Conservation (phyloP, 2,888 invertebrate genomes). For the Saturnia japonica region DNA sequence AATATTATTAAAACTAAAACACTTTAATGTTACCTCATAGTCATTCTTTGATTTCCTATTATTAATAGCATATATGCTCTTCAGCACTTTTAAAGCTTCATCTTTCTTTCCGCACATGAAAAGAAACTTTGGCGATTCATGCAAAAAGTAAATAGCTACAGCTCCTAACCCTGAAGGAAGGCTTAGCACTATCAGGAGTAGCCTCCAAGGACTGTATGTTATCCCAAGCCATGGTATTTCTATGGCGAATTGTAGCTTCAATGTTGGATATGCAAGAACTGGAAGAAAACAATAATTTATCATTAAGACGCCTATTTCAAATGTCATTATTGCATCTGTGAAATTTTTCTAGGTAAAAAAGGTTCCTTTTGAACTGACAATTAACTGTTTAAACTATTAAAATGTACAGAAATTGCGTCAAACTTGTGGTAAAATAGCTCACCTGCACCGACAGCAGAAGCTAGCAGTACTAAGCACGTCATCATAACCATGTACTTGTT, state of each 20-base stretch:
- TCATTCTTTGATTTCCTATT: slow-evolving; percentile 48
- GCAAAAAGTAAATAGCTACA: slow-evolving; percentile 81
- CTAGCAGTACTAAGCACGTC: slow-evolving; percentile 67
- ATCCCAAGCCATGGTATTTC: slow-evolving; percentile 73
- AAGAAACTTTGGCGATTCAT: slow-evolving; percentile 91
- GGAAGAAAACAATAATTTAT: slow-evolving; percentile 34
- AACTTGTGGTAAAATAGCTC: slow-evolving; percentile 27
- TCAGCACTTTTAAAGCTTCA: slow-evolving; percentile 80
- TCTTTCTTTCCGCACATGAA: slow-evolving; percentile 83
- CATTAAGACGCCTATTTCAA: neutral
- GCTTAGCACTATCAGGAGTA: slow-evolving; percentile 82
- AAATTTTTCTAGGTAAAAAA: too few relatives aligned
- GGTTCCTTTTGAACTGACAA: too few relatives aligned
- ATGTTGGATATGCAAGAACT: slow-evolving; percentile 86
- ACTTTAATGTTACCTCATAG: slow-evolving; percentile 50
- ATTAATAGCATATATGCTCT: slow-evolving; percentile 61
- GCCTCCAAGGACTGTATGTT: slow-evolving; percentile 87
- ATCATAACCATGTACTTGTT: slow-evolving; percentile 74
- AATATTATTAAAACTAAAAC: neutral
- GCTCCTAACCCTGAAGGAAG: slow-evolving; percentile 79
- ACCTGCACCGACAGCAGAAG: slow-evolving; percentile 68
- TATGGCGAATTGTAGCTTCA: slow-evolving; percentile 78
- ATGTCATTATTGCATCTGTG: neutral
- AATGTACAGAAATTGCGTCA: too few relatives aligned
- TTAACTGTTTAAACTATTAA: too few relatives aligned